Evolutionary conservation across 2,888 invertebrate genomes (phyloP), one percentile per base, ranked within the genome.

Genomic region (Lucinisca nassula): DNA sequence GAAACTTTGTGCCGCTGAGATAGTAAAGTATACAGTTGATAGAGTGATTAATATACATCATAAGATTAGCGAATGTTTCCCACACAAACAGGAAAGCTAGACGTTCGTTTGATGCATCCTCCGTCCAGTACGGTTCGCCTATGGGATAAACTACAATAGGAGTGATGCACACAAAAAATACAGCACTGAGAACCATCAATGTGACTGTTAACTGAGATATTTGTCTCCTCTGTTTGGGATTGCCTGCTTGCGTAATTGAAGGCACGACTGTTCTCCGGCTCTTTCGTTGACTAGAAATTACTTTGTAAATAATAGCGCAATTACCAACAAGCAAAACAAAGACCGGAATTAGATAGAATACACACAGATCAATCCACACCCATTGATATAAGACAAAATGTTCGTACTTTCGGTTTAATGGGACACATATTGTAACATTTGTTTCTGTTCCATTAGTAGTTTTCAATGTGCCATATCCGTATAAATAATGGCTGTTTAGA

Each of bases 321-420:
- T 89, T 89, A 30, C 89, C 89, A 21, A 81, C 45, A 0, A 87
- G 40, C 8, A 89, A 76, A 17, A 89, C 77, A 12, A 80, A 32
- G 82, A 89, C 74, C 27, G 89, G 89, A 40, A 89, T 72, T 0
- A 89, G 80, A 38, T 87, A 89, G 40, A 85, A 89, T 21, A 89
- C 87, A 73, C 84, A 82, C 55, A 89, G 37, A 35, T 89, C 89
- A 17, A 89, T 87, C 89, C 89, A 89, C 0, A 84, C 70, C 89
- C 89, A 89, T 27, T 84, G 32, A 51, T 87, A 89, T 0, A 58
- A 72, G 30, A 82, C 75, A 74, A 89, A 89, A 21, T 38, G 32
- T 0, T 80, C 45, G 30, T 89, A 89, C 8, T 61, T 73, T 2
- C 58, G 37, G 14, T 77, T 78, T 30, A 76, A 45, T 24, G 89